Conservation (phyloP, 2,888 invertebrate genomes). For the Geophilus truncorum region DNA sequence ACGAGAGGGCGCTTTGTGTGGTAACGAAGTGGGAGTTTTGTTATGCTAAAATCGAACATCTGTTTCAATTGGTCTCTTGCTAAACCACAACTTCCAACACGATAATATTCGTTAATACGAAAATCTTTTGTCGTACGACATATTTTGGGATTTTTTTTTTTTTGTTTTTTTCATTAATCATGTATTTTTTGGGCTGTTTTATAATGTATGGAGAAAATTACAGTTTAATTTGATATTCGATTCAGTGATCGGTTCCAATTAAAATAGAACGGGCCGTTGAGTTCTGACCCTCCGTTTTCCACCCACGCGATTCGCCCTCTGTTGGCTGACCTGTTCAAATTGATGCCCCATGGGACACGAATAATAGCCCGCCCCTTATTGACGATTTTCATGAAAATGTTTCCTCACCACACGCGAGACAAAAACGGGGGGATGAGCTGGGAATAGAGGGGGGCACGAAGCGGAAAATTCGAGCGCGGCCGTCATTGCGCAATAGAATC, state of each 20-base stretch:
- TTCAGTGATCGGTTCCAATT: constrained; percentile 4
- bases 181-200: too few species aligned
- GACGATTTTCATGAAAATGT: constrained; percentile 21
- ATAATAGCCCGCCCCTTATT: constrained; percentile 7
- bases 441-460: not conserved
- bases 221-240: constrained; percentile 5
- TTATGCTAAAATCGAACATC: not conserved
- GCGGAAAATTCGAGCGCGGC: not conserved
- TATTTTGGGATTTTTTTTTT: not conserved
- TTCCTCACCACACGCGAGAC: constrained; percentile 27
- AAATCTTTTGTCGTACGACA: too few species aligned
- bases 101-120: not conserved
- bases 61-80: not conserved
- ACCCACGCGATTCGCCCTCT: constrained; percentile 13
- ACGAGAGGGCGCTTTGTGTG: not conserved
- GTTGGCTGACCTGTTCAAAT: constrained; percentile 8
- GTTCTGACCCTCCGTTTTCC: not conserved
- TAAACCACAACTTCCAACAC: not conserved
- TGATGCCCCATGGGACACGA: constrained; percentile 24
- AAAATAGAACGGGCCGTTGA: constrained; percentile 21
- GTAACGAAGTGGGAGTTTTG: not conserved
- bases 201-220: not conserved
- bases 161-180: not conserved
- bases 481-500: constrained; percentile 20
- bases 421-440: constrained; percentile 1